Percentiles rank a stretch among this genome's conserved stretches.
Conservation (phyloP, 2,113 vertebrate genomes). For the Chroicocephalus ridibundus region DNA sequence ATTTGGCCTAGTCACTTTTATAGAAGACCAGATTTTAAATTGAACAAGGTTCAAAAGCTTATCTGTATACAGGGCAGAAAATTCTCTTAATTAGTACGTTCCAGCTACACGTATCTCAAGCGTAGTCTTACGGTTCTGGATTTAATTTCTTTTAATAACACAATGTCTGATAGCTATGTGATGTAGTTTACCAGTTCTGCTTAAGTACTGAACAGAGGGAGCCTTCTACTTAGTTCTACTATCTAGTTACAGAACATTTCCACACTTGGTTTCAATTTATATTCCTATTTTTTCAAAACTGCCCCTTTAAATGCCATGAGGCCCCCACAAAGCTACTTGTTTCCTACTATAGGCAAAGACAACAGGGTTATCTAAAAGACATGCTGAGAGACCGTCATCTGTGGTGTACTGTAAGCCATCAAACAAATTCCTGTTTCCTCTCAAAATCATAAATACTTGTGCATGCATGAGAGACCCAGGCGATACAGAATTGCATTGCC, state of each 20-base stretch:
- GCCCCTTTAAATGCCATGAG: not conserved
- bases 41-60: not conserved
- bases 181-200: not conserved
- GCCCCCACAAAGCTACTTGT: not conserved
- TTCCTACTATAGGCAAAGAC: slow-evolving; percentile 4
- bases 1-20: not conserved
- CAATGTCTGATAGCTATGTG: not conserved
- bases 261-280: not conserved
- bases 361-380: not conserved
- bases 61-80: not conserved
- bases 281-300: not conserved
- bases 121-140: not conserved
- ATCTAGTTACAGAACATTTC: not conserved
- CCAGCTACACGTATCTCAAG: not conserved
- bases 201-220: not conserved
- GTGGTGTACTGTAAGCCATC: not conserved
- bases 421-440: not conserved
- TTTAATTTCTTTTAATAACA: not conserved
- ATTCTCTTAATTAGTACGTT: not conserved
- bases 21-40: not conserved
- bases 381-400: not conserved
- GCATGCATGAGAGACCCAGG: not conserved
- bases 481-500: not conserved
- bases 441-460: slow-evolving; percentile 19
- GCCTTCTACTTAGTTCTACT: not conserved